Base-by-base conservation (phyloP, 2,113 vertebrate genomes). In the Muntiacus muntjak region DNA sequence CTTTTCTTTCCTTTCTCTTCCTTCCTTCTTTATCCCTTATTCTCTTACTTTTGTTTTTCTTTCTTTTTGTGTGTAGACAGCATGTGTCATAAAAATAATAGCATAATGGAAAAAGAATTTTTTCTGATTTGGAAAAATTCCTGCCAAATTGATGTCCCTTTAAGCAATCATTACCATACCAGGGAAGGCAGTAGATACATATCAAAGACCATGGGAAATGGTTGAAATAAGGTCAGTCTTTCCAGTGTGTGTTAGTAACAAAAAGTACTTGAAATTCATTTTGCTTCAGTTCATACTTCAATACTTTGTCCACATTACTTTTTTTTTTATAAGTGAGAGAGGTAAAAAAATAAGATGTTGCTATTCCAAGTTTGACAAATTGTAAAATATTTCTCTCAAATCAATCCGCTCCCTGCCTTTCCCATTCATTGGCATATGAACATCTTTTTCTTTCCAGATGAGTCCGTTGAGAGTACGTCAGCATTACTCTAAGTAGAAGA, bases 231-330 rank as follows among this genome's bases (percentile, higher is more conserved):
- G 60, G 3, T 95, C n/a, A 94, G 40, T 84, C 15, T 83, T 85
- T 71, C 25, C 67, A 84, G 14, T 36, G 21, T 36, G 45, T 78
- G 26, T 96, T 57, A 50, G 55, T 84, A 89, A 89, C 17, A 79
- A 87, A 71, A 89, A 11, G 36, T 26, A 36, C 33, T 82, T 88
- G 54, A 95, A 92, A 88, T n/a, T 64, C 19, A 85, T 85, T 95
- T 92, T 2, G 7, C n/a, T 76, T 94, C 33, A 52, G 36, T 25
- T 94, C 58, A 19, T 33, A 60, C n/a, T 71, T 94, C 64, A 40
- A n/a, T 85, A 71, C 6, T 16, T 88, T 89, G 45, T 71, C 60
- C 30, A 47, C 10, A 4, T 33, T 84, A 23, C 43, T 58, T 28
- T 43, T 50, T 57, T 50, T 86, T 40, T 62, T 12, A 28, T 28